Evolutionary conservation across 1,140 invertebrate species (phyloP).

Genomic region (Asobara japonica): DNA sequence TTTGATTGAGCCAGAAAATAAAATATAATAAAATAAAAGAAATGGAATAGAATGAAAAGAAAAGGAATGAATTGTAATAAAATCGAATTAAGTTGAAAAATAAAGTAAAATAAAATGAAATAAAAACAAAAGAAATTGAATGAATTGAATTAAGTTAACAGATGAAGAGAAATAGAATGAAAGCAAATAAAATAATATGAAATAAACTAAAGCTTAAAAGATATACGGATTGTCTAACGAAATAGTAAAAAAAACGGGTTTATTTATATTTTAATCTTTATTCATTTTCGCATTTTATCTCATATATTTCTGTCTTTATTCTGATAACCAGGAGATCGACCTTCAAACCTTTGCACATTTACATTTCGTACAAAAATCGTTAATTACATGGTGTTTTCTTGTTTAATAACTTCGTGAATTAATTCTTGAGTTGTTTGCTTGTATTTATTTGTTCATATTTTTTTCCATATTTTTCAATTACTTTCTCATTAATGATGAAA

Average conservation of each 20-base stretch:
- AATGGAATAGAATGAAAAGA: too few species aligned
- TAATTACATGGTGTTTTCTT: constrained; percentile 32
- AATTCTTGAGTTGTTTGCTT: constrained; percentile 22
- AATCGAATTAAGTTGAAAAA: too few species aligned
- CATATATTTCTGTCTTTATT: constrained; percentile 31
- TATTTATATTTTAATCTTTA: constrained; percentile 25
- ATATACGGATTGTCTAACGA: constrained; percentile 16
- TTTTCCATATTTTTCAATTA: constrained; percentile 34
- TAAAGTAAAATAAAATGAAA: too few species aligned
- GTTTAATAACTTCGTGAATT: constrained; percentile 29
- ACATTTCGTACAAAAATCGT: constrained; percentile 42
- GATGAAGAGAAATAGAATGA: too few species aligned
- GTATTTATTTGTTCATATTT: constrained; percentile 3
- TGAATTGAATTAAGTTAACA: too few species aligned
- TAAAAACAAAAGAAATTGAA: too few species aligned
- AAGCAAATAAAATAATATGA: background rate
- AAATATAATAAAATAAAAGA: too few species aligned
- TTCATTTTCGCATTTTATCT: constrained; percentile 41
- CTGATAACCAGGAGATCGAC: constrained; percentile 64
- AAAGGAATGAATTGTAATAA: too few species aligned
- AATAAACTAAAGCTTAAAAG: constrained; percentile 3
- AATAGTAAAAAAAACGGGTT: constrained; percentile 40
- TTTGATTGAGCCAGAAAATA: too few species aligned
- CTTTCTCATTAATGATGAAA: constrained; percentile 42
- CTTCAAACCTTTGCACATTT: constrained; percentile 43